Conservation (phyloP, 2,797 vertebrate species). For the Enteromius radiatus region DNA sequence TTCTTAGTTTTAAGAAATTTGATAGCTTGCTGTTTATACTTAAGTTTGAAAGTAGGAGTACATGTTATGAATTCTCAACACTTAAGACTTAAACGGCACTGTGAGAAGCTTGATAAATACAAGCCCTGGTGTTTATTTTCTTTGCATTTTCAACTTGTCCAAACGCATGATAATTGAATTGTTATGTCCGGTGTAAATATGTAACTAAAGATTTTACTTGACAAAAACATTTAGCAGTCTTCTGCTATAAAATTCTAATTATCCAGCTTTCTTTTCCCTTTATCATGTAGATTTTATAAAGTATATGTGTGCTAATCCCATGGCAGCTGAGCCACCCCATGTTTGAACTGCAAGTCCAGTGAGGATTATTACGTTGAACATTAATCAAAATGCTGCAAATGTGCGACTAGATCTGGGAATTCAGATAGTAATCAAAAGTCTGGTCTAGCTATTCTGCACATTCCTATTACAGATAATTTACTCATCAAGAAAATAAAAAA, state of each 20-base stretch:
- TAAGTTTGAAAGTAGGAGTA: too few species aligned
- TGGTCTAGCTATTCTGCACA: neutral
- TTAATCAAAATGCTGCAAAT: conserved; percentile 40
- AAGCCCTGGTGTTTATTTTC: neutral
- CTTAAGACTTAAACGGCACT: too few species aligned
- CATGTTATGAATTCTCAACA: too few species aligned
- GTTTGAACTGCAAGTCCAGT: conserved; percentile 14
- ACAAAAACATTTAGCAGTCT: neutral
- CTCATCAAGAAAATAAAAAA: neutral
- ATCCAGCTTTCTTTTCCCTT: neutral
- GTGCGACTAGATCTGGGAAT: conserved; percentile 31
- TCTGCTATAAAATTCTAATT: neutral
- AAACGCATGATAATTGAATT: neutral
- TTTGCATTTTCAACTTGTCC: neutral
- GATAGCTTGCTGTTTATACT: too few species aligned
- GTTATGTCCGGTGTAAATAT: neutral
- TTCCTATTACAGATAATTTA: conserved; percentile 11
- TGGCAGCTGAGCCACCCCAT: neutral
- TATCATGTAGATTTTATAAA: conserved; percentile 13
- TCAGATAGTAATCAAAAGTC: conserved; percentile 36
- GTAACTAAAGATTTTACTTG: neutral
- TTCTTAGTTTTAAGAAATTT: too few species aligned
- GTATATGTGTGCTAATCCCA: neutral
- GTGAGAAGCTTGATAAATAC: too few species aligned
- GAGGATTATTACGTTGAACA: conserved; percentile 24